A percentile compares a stretch with the other conserved stretches of the same genome.
Conservation (phyloP, 2,888 invertebrate genomes). For the Eulithis prunata region DNA sequence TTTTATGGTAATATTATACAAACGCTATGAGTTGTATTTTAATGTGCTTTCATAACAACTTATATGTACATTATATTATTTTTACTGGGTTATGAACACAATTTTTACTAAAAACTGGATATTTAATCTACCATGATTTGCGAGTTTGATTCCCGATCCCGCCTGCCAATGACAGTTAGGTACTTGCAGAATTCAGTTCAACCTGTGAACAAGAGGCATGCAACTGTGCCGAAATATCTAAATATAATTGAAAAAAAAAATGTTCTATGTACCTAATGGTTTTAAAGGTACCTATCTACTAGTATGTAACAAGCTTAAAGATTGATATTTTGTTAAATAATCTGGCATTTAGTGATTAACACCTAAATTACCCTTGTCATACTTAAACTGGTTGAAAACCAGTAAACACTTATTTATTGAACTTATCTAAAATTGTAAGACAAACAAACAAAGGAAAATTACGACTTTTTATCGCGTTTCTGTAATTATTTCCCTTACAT, state of each 20-base stretch:
- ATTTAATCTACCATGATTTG: too few relatives aligned
- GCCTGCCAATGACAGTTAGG: too few relatives aligned
- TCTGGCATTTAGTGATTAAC: background rate
- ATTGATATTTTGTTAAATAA: background rate
- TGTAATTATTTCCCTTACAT: conserved; percentile 25
- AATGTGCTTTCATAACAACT: background rate
- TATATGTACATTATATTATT: background rate
- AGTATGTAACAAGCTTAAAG: background rate
- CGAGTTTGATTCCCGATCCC: too few relatives aligned
- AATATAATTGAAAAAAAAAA: too few relatives aligned
- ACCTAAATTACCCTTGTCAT: background rate
- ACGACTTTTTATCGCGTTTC: conserved; percentile 35
- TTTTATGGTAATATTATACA: background rate
- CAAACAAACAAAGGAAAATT: conserved; percentile 39
- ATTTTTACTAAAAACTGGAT: too few relatives aligned
- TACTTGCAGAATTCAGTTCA: too few relatives aligned
- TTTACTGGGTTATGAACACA: background rate
- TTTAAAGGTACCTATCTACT: too few relatives aligned
- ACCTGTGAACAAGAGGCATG: too few relatives aligned
- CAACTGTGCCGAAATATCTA: too few relatives aligned
- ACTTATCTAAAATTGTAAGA: background rate
- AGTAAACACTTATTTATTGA: conserved; percentile 9
- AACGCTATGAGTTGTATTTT: background rate
- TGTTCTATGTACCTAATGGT: background rate
- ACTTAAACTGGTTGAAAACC: conserved; percentile 6